These are phyloP conservation scores for Sinosuthora webbiana DNA, from an alignment of 2,113 vertebrate genomes.

Conservation along the genomic window DNA sequence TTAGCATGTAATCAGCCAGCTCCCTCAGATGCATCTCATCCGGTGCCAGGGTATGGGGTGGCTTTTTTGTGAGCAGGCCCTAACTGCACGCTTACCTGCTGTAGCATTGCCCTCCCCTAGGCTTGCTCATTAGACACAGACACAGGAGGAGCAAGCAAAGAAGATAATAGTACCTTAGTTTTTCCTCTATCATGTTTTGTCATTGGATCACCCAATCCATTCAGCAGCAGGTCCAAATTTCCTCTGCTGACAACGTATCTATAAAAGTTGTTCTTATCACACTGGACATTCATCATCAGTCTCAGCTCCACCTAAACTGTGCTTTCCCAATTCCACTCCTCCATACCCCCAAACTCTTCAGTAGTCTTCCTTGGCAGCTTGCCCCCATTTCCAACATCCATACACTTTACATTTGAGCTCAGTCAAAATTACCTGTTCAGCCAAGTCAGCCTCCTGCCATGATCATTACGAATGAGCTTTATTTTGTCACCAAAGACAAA, in stretches of 20 bases:
- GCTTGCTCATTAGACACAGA: background rate
- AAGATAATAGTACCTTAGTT: background rate
- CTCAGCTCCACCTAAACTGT: background rate
- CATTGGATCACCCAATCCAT: background rate
- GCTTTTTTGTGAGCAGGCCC: background rate
- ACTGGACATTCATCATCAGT: background rate
- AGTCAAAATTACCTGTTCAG: background rate
- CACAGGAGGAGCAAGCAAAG: background rate
- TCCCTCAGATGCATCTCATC: background rate
- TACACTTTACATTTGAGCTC: background rate
- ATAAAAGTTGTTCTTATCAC: background rate
- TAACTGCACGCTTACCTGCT: background rate
- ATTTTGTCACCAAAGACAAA: background rate
- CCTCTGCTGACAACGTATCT: background rate
- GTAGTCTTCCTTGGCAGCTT: background rate
- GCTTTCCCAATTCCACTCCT: background rate
- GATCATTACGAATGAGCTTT: background rate
- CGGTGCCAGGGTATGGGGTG: background rate
- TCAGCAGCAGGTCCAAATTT: background rate
- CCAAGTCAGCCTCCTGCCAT: background rate
- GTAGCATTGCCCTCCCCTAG: background rate
- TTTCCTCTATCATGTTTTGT: fast-evolving
- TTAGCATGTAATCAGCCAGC: background rate
- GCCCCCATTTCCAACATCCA: background rate
- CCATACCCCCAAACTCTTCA: background rate